Conservation (phyloP, 2,113 vertebrate genomes). For the Oceanodroma tethys region DNA sequence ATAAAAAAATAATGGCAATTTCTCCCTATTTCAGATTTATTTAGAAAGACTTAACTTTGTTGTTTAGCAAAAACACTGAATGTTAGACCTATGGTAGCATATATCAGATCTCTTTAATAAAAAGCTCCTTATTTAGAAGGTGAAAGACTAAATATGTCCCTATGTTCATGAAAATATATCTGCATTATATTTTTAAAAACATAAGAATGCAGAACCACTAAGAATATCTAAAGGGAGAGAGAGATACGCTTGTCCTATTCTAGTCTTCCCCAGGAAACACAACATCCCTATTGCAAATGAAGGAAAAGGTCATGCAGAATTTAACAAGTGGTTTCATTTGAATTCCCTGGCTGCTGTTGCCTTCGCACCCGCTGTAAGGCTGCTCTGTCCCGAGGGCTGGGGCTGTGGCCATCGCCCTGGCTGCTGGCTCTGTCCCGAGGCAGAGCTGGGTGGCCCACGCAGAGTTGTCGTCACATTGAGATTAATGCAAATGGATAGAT, state of each 20-base stretch:
- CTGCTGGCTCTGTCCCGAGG: neutral
- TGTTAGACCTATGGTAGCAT: neutral
- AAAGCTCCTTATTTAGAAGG: neutral
- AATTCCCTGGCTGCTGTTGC: neutral
- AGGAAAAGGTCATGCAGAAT: conserved; percentile 38
- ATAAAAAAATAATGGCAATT: neutral
- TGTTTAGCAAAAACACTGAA: neutral
- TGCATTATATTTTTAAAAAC: neutral
- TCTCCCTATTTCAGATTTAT: neutral
- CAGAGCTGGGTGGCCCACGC: neutral
- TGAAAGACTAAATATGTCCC: neutral
- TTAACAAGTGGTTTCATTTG: conserved; percentile 5
- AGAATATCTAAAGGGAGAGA: neutral
- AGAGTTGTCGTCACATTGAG: neutral
- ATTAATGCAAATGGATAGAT: neutral
- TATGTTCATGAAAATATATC: neutral
- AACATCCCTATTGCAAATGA: neutral
- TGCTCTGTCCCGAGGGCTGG: neutral
- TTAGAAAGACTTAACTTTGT: neutral
- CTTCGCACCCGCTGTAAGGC: neutral
- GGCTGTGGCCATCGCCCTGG: neutral
- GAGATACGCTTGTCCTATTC: neutral
- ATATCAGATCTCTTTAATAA: neutral
- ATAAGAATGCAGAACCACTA: neutral
- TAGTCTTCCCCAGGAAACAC: neutral